A percentile compares a stretch with the other conserved stretches of the same genome.
Evolutionary conservation across 2,888 invertebrate species (phyloP).

Genomic region (Sminthurinus aureus): DNA sequence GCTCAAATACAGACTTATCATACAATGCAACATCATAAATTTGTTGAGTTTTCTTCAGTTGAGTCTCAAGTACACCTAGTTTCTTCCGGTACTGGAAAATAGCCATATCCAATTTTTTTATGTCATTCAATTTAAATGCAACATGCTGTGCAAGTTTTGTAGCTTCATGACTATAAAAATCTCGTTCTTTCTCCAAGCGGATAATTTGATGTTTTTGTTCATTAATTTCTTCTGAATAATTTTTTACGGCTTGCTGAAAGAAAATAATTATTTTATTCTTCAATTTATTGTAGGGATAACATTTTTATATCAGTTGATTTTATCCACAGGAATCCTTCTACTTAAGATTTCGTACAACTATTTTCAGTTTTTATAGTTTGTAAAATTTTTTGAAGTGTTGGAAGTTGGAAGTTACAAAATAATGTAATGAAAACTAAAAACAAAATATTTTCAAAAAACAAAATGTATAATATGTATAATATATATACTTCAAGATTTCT

Average conservation of each 20-base stretch:
- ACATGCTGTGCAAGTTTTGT: constrained; percentile 54
- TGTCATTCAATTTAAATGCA: constrained; percentile 51
- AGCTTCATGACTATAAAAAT: constrained; percentile 55
- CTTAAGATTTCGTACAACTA: background rate
- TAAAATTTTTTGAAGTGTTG: background rate
- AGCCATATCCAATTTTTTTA: constrained; percentile 51
- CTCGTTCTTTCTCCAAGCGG: constrained; percentile 54
- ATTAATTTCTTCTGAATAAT: constrained; percentile 41
- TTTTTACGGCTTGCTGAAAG: constrained; percentile 12
- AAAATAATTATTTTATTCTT: too few relatives aligned
- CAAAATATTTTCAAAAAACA: background rate
- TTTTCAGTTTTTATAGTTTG: background rate
- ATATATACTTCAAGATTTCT: constrained; percentile 47
- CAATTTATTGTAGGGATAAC: too few relatives aligned
- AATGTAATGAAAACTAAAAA: background rate
- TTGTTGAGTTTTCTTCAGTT: constrained; percentile 53
- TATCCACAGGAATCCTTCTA: too few relatives aligned
- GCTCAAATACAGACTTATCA: constrained; percentile 52
- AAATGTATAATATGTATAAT: background rate
- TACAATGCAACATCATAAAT: constrained; percentile 52
- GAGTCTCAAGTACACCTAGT: constrained; percentile 49
- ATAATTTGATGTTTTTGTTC: constrained; percentile 47
- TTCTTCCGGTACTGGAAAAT: constrained; percentile 53
- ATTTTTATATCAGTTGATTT: too few relatives aligned
- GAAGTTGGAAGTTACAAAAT: background rate